These are phyloP conservation scores for Pluvianellus socialis DNA, from an alignment of 2,113 vertebrate genomes.

Conservation along the genomic window DNA sequence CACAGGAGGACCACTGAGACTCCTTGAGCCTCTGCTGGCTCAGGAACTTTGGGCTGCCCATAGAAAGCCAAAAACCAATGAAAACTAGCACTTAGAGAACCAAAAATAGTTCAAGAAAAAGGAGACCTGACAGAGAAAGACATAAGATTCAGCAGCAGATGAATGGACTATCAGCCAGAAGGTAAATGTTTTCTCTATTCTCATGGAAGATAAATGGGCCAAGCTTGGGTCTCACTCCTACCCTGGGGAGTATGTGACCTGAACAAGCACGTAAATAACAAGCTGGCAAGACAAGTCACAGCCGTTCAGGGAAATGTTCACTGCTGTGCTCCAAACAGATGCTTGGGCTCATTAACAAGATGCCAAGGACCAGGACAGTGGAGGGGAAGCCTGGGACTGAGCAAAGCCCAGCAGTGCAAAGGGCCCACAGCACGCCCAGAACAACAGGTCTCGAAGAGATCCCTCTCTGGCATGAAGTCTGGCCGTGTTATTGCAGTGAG, in stretches of 20 bases:
- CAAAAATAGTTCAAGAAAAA: constrained; percentile 26
- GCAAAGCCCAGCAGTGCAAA: not conserved
- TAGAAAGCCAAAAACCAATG: constrained; percentile 30
- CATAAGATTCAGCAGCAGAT: not conserved
- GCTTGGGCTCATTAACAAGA: constrained; percentile 29
- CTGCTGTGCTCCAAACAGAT: constrained; percentile 12
- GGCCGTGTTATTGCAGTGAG: rapidly evolving
- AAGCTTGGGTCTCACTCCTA: not conserved
- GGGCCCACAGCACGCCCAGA: not conserved
- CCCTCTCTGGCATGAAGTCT: not conserved
- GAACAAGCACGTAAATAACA: constrained; percentile 10
- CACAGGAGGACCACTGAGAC: not conserved
- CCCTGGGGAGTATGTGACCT: constrained; percentile 37
- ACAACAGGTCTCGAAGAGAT: not conserved
- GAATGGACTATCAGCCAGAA: constrained; percentile 4
- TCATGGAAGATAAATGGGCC: constrained; percentile 12
- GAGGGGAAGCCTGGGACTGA: not conserved
- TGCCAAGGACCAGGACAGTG: not conserved
- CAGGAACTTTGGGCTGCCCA: not conserved
- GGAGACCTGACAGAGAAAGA: constrained; percentile 1
- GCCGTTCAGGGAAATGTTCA: not conserved
- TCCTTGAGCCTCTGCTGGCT: not conserved
- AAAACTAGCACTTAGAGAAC: constrained; percentile 4
- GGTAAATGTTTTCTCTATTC: constrained; percentile 44
- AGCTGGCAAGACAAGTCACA: not conserved